Evolutionary conservation across 2,888 invertebrate species (phyloP).

Genomic region (Oscheius myriophilus): DNA sequence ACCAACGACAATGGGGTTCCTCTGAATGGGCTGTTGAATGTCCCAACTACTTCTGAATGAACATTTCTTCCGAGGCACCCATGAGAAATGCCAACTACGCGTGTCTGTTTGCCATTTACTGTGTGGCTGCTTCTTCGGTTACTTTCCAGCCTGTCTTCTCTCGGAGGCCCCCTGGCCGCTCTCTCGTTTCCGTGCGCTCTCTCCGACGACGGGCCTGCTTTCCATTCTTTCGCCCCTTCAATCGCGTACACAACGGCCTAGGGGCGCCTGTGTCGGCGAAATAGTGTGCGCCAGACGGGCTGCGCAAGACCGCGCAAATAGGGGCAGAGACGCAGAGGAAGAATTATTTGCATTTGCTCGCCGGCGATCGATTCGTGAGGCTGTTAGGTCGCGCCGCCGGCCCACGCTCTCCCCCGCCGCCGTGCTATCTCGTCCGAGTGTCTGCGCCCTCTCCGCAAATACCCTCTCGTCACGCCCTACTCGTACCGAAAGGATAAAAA

Average conservation of each 20-base stretch:
- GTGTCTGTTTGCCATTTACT: no score
- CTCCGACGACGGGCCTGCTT: conserved; percentile 10
- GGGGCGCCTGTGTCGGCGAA: conserved; percentile 5
- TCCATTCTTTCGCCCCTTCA: conserved; percentile 6
- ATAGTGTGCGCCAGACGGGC: conserved; percentile 9
- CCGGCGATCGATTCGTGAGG: conserved; percentile 22
- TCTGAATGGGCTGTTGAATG: no score
- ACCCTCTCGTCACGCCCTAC: conserved; percentile 16
- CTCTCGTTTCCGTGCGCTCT: conserved; percentile 21
- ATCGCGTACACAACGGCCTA: conserved; percentile 20
- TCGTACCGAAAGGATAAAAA: conserved; percentile 20
- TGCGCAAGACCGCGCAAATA: conserved; percentile 28
- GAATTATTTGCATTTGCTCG: conserved; percentile 32
- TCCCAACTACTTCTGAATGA: no score
- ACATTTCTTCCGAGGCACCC: no score
- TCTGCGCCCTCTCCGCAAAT: conserved; percentile 15
- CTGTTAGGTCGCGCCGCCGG: conserved; percentile 20
- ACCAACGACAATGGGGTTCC: no score
- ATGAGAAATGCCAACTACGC: no score
- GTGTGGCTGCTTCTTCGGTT: no score
- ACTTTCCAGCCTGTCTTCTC: no score
- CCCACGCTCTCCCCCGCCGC: conserved; percentile 7
- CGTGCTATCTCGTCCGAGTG: conserved; percentile 20
- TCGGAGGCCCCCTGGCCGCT: not conserved
- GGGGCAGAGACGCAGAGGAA: conserved; percentile 23